These are phyloP conservation scores for Sinelater perroti DNA, from an alignment of 2,888 invertebrate species.

Conservation along the genomic window DNA sequence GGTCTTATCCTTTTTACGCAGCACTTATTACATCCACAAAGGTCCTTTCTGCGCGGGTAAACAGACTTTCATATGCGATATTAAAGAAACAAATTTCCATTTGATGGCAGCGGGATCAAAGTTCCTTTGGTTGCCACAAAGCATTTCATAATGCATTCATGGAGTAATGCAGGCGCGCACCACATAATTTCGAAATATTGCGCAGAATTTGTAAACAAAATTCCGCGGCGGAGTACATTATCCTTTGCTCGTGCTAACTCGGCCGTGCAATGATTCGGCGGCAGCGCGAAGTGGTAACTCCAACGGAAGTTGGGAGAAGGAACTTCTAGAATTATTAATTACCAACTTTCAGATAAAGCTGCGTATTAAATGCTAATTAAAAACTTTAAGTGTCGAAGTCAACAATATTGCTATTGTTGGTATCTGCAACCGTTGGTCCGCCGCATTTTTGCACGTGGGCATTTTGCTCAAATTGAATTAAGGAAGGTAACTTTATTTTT, in stretches of 20 bases:
- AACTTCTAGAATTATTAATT: too few relatives aligned
- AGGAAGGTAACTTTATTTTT: too few relatives aligned
- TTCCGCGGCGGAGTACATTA: conserved; percentile 18
- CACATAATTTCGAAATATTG: conserved; percentile 32
- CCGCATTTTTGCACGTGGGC: too few relatives aligned
- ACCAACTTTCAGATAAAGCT: too few relatives aligned
- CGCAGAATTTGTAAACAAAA: conserved; percentile 32
- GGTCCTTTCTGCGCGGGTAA: conserved; percentile 29
- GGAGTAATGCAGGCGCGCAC: conserved; percentile 33
- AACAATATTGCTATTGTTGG: too few relatives aligned
- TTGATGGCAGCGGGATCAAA: conserved; percentile 33
- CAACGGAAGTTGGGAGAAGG: too few relatives aligned
- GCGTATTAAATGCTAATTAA: too few relatives aligned
- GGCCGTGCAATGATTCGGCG: too few relatives aligned
- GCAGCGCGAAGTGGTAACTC: too few relatives aligned
- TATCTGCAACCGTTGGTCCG: too few relatives aligned
- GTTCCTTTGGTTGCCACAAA: conserved; percentile 30
- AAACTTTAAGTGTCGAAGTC: too few relatives aligned
- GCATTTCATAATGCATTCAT: conserved; percentile 37
- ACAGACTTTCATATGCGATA: conserved; percentile 32
- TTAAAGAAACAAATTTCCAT: conserved; percentile 39
- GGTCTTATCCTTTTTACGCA: conserved; percentile 21
- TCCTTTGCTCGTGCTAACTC: neutral
- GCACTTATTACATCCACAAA: conserved; percentile 30
- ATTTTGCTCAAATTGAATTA: too few relatives aligned